These are phyloP conservation scores for Parapristionchus giblindavisi DNA, from an alignment of 2,888 invertebrate genomes.

Conservation along the genomic window DNA sequence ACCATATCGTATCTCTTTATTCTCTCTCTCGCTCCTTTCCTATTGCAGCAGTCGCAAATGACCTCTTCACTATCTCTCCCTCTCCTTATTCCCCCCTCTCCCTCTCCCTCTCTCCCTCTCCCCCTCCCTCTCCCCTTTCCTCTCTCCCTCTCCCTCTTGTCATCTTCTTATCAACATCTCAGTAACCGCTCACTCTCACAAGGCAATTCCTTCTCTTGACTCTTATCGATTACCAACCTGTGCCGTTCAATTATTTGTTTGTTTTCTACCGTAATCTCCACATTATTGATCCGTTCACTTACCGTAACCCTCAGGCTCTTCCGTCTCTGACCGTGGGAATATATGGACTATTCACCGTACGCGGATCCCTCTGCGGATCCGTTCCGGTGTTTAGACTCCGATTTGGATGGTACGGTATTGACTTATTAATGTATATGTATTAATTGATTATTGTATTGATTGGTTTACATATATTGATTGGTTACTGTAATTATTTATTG, in stretches of 20 bases:
- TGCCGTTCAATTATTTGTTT: no score
- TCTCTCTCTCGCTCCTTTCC: no score
- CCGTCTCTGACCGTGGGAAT: neutral
- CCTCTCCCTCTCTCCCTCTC: conserved; percentile 37
- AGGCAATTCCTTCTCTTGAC: conserved; percentile 27
- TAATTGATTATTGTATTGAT: neutral
- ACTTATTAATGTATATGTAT: neutral
- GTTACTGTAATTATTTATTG: neutral
- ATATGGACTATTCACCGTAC: conserved; percentile 23
- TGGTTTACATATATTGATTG: neutral
- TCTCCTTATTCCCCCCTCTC: conserved; percentile 39
- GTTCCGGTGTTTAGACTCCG: conserved; percentile 30
- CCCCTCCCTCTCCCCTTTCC: conserved; percentile 20
- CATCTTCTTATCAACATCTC: conserved; percentile 32
- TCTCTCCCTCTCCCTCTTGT: conserved; percentile 21
- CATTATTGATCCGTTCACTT: neutral
- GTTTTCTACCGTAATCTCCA: neutral
- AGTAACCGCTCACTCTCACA: conserved; percentile 18
- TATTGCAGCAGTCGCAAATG: neutral
- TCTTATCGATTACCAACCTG: neutral
- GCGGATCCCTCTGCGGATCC: conserved; percentile 6
- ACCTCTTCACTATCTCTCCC: neutral
- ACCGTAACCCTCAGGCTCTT: conserved; percentile 5
- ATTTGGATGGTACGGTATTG: conserved; percentile 21
- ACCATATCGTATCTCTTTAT: no score